Conservation (phyloP, 2,797 vertebrate species). For the Neosalanx taihuensis region DNA sequence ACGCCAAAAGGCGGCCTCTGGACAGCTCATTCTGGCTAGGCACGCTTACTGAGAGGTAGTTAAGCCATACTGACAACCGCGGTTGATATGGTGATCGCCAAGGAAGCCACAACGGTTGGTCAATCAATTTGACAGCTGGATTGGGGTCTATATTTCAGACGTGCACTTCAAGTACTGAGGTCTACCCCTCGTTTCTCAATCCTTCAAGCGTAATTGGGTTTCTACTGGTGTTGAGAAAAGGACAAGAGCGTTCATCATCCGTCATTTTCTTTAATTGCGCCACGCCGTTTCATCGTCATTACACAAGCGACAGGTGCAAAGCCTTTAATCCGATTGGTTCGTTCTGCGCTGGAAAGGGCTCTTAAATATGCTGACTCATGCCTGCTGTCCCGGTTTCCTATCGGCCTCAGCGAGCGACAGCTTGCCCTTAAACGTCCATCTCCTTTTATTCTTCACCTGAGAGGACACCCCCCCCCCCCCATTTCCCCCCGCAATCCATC, state of each 20-base stretch:
- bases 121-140: constrained; percentile 44
- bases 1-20: constrained; percentile 26
- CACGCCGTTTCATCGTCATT: constrained; percentile 65
- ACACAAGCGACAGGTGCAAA: constrained; percentile 71
- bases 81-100: constrained; percentile 28
- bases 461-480: constrained; percentile 43
- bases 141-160: constrained; percentile 17
- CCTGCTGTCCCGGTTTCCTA: constrained; percentile 50
- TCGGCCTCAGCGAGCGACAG: constrained; percentile 42
- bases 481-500: constrained; percentile 27
- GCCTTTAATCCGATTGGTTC: constrained; percentile 67
- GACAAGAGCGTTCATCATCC: constrained; percentile 50
- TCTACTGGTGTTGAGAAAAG: constrained; percentile 17
- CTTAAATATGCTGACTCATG: constrained; percentile 54
- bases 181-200: constrained; percentile 23
- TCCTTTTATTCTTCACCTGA: constrained; percentile 32
- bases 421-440: constrained; percentile 38
- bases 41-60: constrained; percentile 30
- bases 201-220: constrained; percentile 23
- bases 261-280: constrained; percentile 67
- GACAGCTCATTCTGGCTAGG: constrained; percentile 28
- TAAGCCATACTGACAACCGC: constrained; percentile 31
- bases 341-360: constrained; percentile 41
- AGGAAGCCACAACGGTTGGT: constrained; percentile 9
- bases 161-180: constrained; percentile 12